Evolutionary conservation across 1,140 invertebrate genomes (phyloP), one percentile per base, ranked within the genome.

Genomic region (Venturia canescens): DNA sequence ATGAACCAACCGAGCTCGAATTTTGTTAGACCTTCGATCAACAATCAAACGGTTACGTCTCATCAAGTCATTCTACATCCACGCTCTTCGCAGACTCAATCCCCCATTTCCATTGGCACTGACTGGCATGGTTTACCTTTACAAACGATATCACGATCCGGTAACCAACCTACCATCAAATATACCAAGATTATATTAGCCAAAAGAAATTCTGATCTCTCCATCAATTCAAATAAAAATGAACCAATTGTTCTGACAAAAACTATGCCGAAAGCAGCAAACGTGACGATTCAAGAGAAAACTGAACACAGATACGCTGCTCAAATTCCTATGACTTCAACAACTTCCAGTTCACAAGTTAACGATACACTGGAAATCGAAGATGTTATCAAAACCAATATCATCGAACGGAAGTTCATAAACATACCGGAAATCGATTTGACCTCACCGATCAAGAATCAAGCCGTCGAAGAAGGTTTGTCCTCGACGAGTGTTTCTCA

Each of bases 131-230:
- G 48, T 80, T 38, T 81, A 23, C 69, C 84, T 9, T 67, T 84
- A 34, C 86, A 84, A 63, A 84, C 63, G 29, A 67, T 78, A 63
- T 23, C 80, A 44, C 78, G 86, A 15, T 2, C 79, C 18, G 86
- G 84, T 21, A 79, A 81, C 67, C 85, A 88, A 53, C 81, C 88
- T 6, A 87, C 87, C 27, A 79, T 92, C 1, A 94, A 93, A 78
- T 93, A 92, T 76, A 93, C 92, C 0, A 93, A 93, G 84, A 93
- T 93, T 57, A 93, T 93, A 83, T 80, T 94, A 38, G 91, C 93
- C 3, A 93, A 93, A 76, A 90, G 90, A 82, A 89, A 84, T 82
- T 77, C 85, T 29, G 63, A 31, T 11, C 34, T 81, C 21, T 6
- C 23, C 16, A 71, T 71, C 9, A 74, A n/a, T 16, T 15, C 26